Base-by-base conservation (phyloP, 2,113 vertebrate genomes). In the Todiramphus saurophagus region DNA sequence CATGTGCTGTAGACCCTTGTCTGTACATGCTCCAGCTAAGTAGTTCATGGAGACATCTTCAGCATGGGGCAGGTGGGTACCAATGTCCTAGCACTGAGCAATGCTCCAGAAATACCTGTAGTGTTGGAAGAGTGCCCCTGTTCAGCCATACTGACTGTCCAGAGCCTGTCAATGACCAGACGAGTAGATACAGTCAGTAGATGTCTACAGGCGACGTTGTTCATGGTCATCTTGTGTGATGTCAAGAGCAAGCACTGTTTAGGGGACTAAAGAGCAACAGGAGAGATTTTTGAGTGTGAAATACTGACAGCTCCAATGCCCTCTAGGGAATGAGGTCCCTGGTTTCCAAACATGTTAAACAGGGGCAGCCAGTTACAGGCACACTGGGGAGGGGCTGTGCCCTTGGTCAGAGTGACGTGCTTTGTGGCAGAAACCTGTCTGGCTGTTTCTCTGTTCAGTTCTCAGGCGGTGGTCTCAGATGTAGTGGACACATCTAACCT, bases 61-160 rank as follows among this genome's bases (percentile, higher is more conserved):
- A 10, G 48, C 1, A 2, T 1, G 0, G 17, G 53, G 31, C 46
- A 14, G 55, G 78, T 37, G 5, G 60, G 21, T 43, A 10, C 46
- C 0, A 19, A 9, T 13, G 30, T 67, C 55, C 35, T 55, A 25
- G 39, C 0, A 0, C 68, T 16, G 33, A 41, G 64, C 58, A 53
- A 8, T 64, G 58, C 63, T 24, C 18, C 16, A 37, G 83, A 16
- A 50, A 9, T 46, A 73, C 35, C 79, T 0, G 1, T 7, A 50
- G 46, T 43, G 48, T 41, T 2, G 3, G 31, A 67, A 55, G 41
- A 58, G 19, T 9, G 14, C 43, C 0, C 5, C 33, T 0, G 0
- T 30, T 50, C 35, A 30, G 48, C 46, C 53, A 1, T 1, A 3
- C 13, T 23, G 19, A 10, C 53, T 48, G 28, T 24, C 58, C 20